Evolutionary conservation across 2,797 vertebrate species (phyloP), one percentile per base, ranked within the genome.

Genomic region (Dromococcyx pavoninus): DNA sequence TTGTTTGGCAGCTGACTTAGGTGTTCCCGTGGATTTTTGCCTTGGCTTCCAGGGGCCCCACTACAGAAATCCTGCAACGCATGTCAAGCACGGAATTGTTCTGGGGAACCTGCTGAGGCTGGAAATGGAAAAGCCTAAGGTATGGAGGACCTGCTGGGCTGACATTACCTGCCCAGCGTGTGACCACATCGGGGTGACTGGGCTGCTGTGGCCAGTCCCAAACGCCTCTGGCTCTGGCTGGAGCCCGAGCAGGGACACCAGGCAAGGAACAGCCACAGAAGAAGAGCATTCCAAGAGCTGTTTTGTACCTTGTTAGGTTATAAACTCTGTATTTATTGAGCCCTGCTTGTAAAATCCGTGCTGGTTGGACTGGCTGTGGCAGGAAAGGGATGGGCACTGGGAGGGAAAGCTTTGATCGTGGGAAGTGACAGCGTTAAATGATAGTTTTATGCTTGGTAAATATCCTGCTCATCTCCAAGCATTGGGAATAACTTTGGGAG

Each of bases 61-160:
- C 43, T 3, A 11, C 0, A 66, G 66, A 90, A 54, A 73, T 75
- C 51, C 17, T 69, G 19, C 75, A 54, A 69, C 27, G 27, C 66
- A 58, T 81, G 70, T 65, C 27, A 66, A 91, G 66, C 43, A 65
- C 3, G 2, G 51, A 70, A 76, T 88, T 73, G 41, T 44, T 86
- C 32, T 41, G 51, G 54, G 86, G 51, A 94, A 44, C 80, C 74
- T 72, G 70, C 66, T 88, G 94, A 80, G 48, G 51, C 46, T 90
- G 58, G 83, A 88, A 94, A 94, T 95, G 86, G 80, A 75, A 76
- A 78, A 94, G 46, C 54, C 74, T 43, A 11, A 7, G 82, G 70
- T 44, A 4, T 8, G 73, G 30, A 71, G 72, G 28, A 32, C 37
- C 46, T 84, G 79, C 89, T 77, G 86, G 30, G 91, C 75, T 91